These are phyloP conservation scores for Platalea minor DNA, from an alignment of 2,797 vertebrate genomes.

Conservation along the genomic window DNA sequence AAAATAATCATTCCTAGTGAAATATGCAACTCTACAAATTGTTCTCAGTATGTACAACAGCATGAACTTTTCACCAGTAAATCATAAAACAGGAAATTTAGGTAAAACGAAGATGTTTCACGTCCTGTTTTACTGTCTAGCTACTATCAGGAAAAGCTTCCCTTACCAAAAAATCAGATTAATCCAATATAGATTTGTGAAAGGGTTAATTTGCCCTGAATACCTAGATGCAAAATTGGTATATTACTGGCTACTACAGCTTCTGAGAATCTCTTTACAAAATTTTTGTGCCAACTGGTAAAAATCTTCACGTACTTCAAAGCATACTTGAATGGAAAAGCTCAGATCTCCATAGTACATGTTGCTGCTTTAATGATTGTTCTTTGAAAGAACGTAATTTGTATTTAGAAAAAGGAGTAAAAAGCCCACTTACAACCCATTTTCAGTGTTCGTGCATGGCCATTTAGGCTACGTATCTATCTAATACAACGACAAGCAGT, in stretches of 20 bases:
- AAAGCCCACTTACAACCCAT: neutral
- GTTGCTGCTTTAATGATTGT: accelerated
- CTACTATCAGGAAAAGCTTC: neutral
- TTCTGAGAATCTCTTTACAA: neutral
- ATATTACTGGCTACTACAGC: neutral
- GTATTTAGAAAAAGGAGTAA: neutral
- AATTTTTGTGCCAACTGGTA: neutral
- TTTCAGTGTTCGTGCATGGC: neutral
- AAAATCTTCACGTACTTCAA: neutral
- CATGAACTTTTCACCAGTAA: neutral
- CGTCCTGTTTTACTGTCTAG: neutral
- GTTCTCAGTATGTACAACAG: neutral
- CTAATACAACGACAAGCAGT: neutral
- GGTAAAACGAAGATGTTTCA: neutral
- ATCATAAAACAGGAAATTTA: neutral
- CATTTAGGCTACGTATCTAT: neutral
- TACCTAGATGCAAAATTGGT: neutral
- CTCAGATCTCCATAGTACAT: neutral
- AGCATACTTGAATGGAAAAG: neutral
- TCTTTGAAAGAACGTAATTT: neutral
- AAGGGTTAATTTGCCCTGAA: neutral
- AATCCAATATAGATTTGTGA: neutral
- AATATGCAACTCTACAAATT: neutral
- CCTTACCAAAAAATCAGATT: neutral
- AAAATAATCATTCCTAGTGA: neutral